Base-by-base conservation (phyloP, 1,140 invertebrate species). In the Akabosia matsudoensis region DNA sequence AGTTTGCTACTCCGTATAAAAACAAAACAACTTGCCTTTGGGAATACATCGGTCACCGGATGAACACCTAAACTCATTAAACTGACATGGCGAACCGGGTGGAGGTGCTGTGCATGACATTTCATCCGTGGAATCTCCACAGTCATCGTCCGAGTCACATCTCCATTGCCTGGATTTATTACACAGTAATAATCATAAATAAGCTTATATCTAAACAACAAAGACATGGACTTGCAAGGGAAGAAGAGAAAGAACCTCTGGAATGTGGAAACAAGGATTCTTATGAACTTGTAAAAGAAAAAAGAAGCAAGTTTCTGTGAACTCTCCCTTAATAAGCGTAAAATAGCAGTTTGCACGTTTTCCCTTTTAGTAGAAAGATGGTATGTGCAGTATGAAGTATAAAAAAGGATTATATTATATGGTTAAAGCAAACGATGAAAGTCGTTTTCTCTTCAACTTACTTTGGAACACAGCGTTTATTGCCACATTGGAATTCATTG, bases 401-500 rank as follows among this genome's bases (percentile, higher is more conserved):
- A 64, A 13, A 13, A 64, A 64, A 64, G 28, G n/a, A 64, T 24
- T 64, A 64, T 14, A 52, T 14, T 52, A 52, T 64, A 13, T 7
- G 28, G 24, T 13, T 64, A 22, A 22, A 22, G n/a, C 56, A 22
- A 64, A 64, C 4, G 56, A 45, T 52, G 28, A 64, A 13, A 64
- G n/a, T 45, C 37, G 7, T 45, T 45, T 7, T 45, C 37, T 7
- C 18, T 45, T 22, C 24, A 22, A 33, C 26, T 10, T 73, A 73
- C 34, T 73, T 73, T 3, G 31, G 34, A 3, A 98, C 89, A 84
- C 97, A 99, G 78, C 92, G 90, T 70, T 91, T 91, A 83, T 96
- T 97, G 52, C 86, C 86, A 84, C 96, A 98, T 73, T 91, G 88
- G 85, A 93, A 97, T 85, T 98, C 92, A 83, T 98, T 97, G 0